Evolutionary conservation across 2,888 invertebrate species (phyloP).

Genomic region (Drosophila lacicola): DNA sequence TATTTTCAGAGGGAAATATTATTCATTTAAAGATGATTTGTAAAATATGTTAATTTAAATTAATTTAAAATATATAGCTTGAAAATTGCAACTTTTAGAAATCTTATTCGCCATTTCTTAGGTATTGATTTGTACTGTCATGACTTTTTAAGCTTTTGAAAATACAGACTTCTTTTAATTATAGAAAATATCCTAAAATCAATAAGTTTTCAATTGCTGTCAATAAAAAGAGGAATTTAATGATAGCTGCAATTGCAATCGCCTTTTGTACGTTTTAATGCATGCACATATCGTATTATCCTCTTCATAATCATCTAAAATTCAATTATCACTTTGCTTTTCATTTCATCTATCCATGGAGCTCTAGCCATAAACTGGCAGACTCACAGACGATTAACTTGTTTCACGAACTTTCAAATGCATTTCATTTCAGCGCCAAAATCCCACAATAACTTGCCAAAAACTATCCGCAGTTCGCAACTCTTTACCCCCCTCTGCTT

Average conservation of each 20-base stretch:
- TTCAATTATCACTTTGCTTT: conserved; percentile 41
- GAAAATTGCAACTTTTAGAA: too few relatives aligned
- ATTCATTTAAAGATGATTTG: too few relatives aligned
- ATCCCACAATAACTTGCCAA: conserved; percentile 58
- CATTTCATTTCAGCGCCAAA: conserved; percentile 59
- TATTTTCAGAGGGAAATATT: too few relatives aligned
- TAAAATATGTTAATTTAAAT: too few relatives aligned
- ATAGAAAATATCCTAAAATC: neutral
- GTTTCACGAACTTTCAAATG: conserved; percentile 73
- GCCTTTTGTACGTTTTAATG: neutral
- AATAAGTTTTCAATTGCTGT: too few relatives aligned
- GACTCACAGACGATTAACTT: conserved; percentile 70
- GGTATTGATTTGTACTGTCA: too few relatives aligned
- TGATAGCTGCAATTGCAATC: neutral
- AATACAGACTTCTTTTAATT: too few relatives aligned
- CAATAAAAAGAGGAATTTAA: neutral
- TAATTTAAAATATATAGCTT: too few relatives aligned
- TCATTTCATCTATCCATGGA: conserved; percentile 36
- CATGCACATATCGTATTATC: conserved; percentile 1
- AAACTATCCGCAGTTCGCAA: conserved; percentile 40
- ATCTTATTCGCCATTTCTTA: too few relatives aligned
- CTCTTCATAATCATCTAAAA: conserved; percentile 11
- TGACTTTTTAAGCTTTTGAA: too few relatives aligned
- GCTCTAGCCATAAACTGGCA: conserved; percentile 27
- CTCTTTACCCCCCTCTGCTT: neutral